These are phyloP conservation scores for Folsomia manolachei DNA, from an alignment of 2,888 invertebrate genomes.

Conservation along the genomic window DNA sequence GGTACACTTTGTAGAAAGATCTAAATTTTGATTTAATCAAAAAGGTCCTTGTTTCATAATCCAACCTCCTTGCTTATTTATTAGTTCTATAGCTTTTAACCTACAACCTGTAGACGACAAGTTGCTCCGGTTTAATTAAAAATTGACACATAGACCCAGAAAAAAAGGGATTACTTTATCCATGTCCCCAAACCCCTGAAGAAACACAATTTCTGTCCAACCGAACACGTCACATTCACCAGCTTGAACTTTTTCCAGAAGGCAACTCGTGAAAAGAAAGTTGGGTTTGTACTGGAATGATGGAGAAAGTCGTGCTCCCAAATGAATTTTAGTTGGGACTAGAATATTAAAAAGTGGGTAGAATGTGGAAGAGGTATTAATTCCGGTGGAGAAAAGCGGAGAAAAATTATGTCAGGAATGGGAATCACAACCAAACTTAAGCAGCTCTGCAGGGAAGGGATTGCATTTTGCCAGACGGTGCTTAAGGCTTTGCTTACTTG, in stretches of 20 bases:
- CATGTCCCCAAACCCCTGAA: neutral
- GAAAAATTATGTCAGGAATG: slow-evolving; percentile 25
- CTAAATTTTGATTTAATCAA: neutral
- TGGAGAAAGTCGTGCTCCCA: neutral
- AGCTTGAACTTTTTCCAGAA: neutral
- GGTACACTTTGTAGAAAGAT: too few relatives aligned
- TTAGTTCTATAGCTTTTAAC: too few relatives aligned
- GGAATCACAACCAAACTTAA: slow-evolving; percentile 14
- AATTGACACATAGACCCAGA: neutral
- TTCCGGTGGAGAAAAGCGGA: slow-evolving; percentile 26
- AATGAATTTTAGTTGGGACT: neutral
- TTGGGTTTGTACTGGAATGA: neutral
- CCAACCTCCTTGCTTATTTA: too few relatives aligned
- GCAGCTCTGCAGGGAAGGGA: neutral
- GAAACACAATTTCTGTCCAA: neutral
- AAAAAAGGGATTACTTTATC: neutral
- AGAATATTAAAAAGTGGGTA: neutral
- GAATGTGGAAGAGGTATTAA: slow-evolving; percentile 19
- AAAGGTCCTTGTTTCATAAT: too few relatives aligned
- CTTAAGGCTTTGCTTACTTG: slow-evolving; percentile 10
- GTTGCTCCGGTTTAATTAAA: neutral
- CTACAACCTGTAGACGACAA: too few relatives aligned
- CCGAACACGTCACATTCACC: neutral
- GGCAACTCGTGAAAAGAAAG: neutral
- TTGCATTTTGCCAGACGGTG: neutral